Evolutionary conservation across 2,888 invertebrate genomes (phyloP).

Genomic region (Erebia epiphron): DNA sequence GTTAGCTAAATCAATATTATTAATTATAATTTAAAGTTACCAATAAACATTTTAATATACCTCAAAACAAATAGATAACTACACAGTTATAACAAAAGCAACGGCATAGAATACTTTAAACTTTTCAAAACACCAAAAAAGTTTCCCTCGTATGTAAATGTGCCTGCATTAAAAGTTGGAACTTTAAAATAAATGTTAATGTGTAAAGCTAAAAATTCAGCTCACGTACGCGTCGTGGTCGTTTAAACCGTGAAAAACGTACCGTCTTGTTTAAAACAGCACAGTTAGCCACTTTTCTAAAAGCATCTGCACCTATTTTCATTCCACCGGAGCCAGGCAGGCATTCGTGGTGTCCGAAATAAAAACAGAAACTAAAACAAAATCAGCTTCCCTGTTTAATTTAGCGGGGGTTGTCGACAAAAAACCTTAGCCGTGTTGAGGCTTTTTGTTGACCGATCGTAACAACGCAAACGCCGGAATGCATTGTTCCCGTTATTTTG

Average conservation of each 20-base stretch:
- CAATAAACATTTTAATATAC: not conserved
- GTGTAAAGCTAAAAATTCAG: constrained; percentile 33
- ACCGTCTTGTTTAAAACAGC: constrained; percentile 42
- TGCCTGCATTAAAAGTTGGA: constrained; percentile 25
- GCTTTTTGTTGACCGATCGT: constrained; percentile 75
- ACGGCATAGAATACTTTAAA: not conserved
- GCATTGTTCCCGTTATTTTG: constrained; percentile 75
- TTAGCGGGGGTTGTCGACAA: constrained; percentile 76
- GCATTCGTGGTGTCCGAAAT: constrained; percentile 58
- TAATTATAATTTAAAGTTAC: not conserved
- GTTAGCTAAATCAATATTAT: too few relatives aligned
- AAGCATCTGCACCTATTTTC: constrained; percentile 44
- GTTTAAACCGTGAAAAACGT: constrained; percentile 40
- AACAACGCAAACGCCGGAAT: constrained; percentile 72
- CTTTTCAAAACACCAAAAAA: not conserved
- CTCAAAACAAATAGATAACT: not conserved
- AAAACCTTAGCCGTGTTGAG: constrained; percentile 70
- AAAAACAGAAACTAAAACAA: constrained; percentile 66
- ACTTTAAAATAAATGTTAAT: constrained; percentile 33
- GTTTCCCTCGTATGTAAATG: constrained; percentile 10
- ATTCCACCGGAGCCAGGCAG: constrained; percentile 44
- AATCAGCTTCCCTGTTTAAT: constrained; percentile 78
- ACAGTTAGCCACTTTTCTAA: constrained; percentile 43
- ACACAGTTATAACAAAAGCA: not conserved
- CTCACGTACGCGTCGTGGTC: constrained; percentile 32